phyloP scores from a whole-genome alignment of 2,888 invertebrate genomes.

The Anthoptus insignis region DNA sequence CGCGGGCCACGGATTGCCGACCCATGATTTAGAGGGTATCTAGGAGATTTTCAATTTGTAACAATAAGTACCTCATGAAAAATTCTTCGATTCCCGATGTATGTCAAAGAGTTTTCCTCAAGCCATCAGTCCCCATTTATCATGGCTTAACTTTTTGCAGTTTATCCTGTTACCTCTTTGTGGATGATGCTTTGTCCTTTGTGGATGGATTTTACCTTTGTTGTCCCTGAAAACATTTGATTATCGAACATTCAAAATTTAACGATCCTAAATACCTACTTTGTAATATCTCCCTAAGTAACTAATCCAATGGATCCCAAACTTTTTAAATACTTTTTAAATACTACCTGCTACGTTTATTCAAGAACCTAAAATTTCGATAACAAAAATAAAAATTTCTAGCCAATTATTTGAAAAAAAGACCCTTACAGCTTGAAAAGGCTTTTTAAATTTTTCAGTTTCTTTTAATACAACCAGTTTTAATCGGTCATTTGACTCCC shows the following conservation, averaged over 20 bases:
- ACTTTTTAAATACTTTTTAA: too few relatives aligned
- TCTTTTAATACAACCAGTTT: too few relatives aligned
- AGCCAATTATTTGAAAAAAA: too few relatives aligned
- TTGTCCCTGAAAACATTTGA: conserved; percentile 24
- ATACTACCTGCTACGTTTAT: too few relatives aligned
- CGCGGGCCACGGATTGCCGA: too few relatives aligned
- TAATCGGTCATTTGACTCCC: too few relatives aligned
- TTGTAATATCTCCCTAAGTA: not conserved
- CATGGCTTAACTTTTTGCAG: conserved; percentile 34
- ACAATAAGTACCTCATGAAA: conserved; percentile 47
- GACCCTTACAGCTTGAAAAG: too few relatives aligned
- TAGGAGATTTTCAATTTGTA: conserved; percentile 62
- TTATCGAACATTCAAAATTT: conserved; percentile 12
- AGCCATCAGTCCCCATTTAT: conserved; percentile 28
- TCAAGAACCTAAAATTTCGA: too few relatives aligned
- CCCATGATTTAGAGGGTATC: too few relatives aligned
- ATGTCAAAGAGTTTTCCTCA: conserved; percentile 36
- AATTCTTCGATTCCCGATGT: conserved; percentile 37
- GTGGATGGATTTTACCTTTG: conserved; percentile 21
- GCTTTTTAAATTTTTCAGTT: too few relatives aligned
- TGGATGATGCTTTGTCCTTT: conserved; percentile 7
- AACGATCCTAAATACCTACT: conserved; percentile 3
- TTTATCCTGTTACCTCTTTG: conserved; percentile 35
- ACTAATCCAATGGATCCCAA: too few relatives aligned
- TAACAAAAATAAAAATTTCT: too few relatives aligned